These are phyloP conservation scores for Onychomys torridus DNA, from an alignment of 2,797 vertebrate species.

Conservation along the genomic window DNA sequence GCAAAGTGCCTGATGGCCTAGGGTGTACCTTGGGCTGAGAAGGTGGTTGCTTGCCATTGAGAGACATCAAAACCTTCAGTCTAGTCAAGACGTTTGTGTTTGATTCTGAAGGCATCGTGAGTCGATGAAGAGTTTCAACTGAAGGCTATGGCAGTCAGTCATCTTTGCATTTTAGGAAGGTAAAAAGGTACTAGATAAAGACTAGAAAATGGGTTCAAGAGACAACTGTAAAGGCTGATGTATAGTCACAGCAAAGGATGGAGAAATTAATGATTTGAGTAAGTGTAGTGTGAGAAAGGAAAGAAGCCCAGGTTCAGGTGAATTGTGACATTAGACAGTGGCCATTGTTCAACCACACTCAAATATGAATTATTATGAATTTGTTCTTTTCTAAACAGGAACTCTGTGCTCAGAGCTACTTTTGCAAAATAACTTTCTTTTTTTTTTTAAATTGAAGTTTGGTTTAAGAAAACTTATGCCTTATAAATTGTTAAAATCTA, in stretches of 20 bases:
- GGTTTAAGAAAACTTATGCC: background rate
- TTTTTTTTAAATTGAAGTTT: background rate
- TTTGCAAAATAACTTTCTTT: background rate
- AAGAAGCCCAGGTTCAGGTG: background rate
- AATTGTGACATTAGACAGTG: background rate
- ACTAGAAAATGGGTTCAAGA: background rate
- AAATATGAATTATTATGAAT: slow-evolving; percentile 4
- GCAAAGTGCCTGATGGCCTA: background rate
- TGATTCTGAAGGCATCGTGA: background rate
- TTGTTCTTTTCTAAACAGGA: background rate
- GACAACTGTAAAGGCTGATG: background rate
- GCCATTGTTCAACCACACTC: background rate
- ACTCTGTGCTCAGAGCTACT: background rate
- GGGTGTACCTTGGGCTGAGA: too few relatives aligned
- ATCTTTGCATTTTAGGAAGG: slow-evolving; percentile 5
- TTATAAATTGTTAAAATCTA: background rate
- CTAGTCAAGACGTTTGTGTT: background rate
- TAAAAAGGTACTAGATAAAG: background rate
- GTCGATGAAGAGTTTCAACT: background rate
- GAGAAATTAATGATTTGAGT: background rate
- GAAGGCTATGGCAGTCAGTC: background rate
- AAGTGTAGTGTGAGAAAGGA: background rate
- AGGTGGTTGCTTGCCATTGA: background rate
- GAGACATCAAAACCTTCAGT: too few relatives aligned
- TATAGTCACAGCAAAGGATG: background rate